Conservation (phyloP, 2,797 vertebrate species). For the Enteromius afrohamiltoni region DNA sequence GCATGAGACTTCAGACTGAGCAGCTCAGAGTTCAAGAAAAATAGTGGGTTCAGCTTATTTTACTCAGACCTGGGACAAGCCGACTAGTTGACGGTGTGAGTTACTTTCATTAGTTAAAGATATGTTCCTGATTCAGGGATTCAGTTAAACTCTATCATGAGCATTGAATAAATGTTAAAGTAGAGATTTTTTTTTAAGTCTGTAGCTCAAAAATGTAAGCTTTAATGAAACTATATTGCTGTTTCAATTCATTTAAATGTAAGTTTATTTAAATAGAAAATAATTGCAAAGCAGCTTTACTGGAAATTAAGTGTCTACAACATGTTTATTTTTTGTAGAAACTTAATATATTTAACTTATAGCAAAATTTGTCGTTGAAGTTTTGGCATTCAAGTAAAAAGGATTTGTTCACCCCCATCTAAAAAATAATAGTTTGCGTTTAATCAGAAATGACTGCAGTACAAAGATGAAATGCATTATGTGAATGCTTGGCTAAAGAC, state of each 20-base stretch:
- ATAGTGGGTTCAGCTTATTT: conserved; percentile 21
- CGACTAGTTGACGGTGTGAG: neutral
- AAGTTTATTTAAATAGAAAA: no score
- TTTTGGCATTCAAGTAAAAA: neutral
- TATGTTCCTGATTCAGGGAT: neutral
- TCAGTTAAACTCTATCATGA: neutral
- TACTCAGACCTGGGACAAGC: neutral
- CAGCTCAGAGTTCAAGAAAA: conserved; percentile 8
- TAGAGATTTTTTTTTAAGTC: neutral
- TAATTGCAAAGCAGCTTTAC: no score
- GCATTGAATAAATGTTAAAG: neutral
- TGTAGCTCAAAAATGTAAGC: neutral
- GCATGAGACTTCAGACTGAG: conserved; percentile 11
- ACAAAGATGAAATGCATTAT: neutral
- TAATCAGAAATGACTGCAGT: neutral
- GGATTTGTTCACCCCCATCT: neutral
- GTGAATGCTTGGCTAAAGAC: neutral
- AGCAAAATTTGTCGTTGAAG: no score
- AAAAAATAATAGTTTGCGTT: neutral
- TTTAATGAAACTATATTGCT: neutral
- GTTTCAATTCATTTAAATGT: neutral
- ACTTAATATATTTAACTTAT: no score
- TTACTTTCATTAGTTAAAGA: neutral
- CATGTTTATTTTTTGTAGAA: no score
- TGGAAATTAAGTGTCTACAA: no score